phyloP scores from a whole-genome alignment of 2,113 vertebrate species.

The Cricetomys ansorgei region DNA sequence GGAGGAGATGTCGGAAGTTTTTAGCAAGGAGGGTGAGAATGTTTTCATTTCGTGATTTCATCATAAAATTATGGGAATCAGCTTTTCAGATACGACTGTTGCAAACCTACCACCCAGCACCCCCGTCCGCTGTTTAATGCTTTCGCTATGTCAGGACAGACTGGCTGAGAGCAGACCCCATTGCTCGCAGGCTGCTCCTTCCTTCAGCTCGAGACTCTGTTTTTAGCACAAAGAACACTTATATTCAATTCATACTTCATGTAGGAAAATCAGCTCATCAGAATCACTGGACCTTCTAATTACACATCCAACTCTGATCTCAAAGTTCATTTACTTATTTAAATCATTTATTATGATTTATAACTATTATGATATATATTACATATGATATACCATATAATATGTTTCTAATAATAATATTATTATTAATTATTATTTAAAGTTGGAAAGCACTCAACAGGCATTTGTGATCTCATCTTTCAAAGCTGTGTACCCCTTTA shows the following conservation, averaged over 20 bases:
- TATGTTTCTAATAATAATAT: too few relatives aligned
- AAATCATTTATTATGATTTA: too few relatives aligned
- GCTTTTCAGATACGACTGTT: background rate
- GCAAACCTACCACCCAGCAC: background rate
- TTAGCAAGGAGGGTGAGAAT: background rate
- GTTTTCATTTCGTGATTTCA: background rate
- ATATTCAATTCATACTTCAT: slow-evolving; percentile 31
- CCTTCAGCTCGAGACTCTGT: background rate
- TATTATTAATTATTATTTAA: too few relatives aligned
- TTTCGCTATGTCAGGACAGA: background rate
- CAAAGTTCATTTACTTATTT: background rate
- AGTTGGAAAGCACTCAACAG: background rate
- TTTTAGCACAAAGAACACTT: background rate
- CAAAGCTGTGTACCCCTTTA: slow-evolving; percentile 14
- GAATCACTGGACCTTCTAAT: background rate
- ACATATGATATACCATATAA: too few relatives aligned
- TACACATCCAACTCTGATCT: slow-evolving; percentile 32
- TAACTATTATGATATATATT: too few relatives aligned
- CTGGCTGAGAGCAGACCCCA: background rate
- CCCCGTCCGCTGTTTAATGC: background rate
- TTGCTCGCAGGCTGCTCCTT: background rate
- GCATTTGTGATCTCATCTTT: slow-evolving; percentile 15
- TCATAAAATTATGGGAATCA: background rate
- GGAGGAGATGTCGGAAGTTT: background rate
- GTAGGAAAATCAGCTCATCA: background rate